Conservation (phyloP, 1,140 invertebrate genomes). For the Drosophila setifemur region DNA sequence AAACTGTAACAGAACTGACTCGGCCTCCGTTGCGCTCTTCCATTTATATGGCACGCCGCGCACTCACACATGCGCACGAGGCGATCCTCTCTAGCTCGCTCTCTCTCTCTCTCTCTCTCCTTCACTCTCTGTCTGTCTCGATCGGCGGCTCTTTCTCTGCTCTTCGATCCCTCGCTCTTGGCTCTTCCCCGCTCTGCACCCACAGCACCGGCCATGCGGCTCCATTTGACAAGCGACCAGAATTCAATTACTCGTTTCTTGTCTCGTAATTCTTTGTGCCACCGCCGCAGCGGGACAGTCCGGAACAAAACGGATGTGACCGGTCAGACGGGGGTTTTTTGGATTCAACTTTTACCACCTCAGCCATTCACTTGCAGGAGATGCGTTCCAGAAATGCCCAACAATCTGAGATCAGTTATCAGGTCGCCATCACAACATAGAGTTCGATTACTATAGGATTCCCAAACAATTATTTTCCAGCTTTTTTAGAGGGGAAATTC, state of each 20-base stretch:
- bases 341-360: too few relatives aligned
- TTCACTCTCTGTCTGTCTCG: not conserved
- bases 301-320: slow-evolving; percentile 53
- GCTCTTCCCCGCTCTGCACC: not conserved
- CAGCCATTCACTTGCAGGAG: too few relatives aligned
- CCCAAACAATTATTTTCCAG: too few relatives aligned
- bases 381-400: too few relatives aligned
- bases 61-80: slow-evolving; percentile 5
- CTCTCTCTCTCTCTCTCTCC: slow-evolving; percentile 8
- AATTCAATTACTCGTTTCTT: slow-evolving; percentile 36
- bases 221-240: slow-evolving; percentile 23
- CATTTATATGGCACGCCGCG: slow-evolving; percentile 60
- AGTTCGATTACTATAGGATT: too few relatives aligned
- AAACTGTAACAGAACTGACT: slow-evolving; percentile 76
- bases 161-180: too few relatives aligned
- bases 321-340: slow-evolving; percentile 3
- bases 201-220: not conserved
- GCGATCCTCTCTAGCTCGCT: slow-evolving; percentile 5
- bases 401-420: too few relatives aligned
- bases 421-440: too few relatives aligned
- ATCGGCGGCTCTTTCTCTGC: too few relatives aligned
- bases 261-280: slow-evolving; percentile 38
- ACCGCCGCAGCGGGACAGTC: slow-evolving; percentile 39
- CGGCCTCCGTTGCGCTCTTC: slow-evolving; percentile 39
- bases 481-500: too few relatives aligned